A percentile compares a stretch with the other conserved stretches of the same genome.
phyloP scores from a whole-genome alignment of 2,113 vertebrate species.

The Myiagra hebetior region DNA sequence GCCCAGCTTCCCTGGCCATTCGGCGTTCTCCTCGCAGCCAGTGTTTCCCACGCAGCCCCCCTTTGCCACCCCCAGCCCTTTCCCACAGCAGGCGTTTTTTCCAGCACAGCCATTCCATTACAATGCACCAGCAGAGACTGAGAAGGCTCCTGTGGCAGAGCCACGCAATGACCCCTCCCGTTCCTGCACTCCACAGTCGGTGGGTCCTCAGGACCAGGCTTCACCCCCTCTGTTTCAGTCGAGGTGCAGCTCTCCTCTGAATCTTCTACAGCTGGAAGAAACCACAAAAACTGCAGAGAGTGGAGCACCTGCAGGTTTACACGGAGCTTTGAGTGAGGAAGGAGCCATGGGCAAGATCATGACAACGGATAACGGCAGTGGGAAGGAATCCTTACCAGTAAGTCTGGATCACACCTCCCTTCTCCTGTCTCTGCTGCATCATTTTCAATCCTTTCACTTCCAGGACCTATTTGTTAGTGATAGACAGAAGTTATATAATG shows the following conservation, averaged over 20 bases:
- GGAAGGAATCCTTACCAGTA: constrained; percentile 71
- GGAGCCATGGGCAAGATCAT: constrained; percentile 40
- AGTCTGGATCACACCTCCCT: background rate
- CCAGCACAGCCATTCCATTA: constrained; percentile 68
- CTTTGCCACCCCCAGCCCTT: constrained; percentile 59
- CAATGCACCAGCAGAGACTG: constrained; percentile 43
- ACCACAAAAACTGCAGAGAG: constrained; percentile 75
- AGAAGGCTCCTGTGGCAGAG: constrained; percentile 58
- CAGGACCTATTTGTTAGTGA: background rate
- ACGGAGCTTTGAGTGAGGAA: constrained; percentile 51
- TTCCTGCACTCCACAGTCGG: constrained; percentile 76
- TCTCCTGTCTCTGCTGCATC: background rate
- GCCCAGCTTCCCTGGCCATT: constrained; percentile 62
- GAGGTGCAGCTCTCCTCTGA: constrained; percentile 90
- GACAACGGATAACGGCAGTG: constrained; percentile 16
- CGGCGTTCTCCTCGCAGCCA: constrained; percentile 54
- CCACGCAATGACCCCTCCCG: constrained; percentile 61
- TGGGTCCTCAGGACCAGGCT: constrained; percentile 52
- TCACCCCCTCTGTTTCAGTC: constrained; percentile 88
- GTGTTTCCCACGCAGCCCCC: constrained; percentile 65
- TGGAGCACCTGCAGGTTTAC: background rate
- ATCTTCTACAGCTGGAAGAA: constrained; percentile 91
- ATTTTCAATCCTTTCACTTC: background rate
- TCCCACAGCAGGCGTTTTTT: constrained; percentile 59
- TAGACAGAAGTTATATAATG: background rate